Evolutionary conservation across 2,797 vertebrate genomes (phyloP).

Genomic region (Argentina silus): DNA sequence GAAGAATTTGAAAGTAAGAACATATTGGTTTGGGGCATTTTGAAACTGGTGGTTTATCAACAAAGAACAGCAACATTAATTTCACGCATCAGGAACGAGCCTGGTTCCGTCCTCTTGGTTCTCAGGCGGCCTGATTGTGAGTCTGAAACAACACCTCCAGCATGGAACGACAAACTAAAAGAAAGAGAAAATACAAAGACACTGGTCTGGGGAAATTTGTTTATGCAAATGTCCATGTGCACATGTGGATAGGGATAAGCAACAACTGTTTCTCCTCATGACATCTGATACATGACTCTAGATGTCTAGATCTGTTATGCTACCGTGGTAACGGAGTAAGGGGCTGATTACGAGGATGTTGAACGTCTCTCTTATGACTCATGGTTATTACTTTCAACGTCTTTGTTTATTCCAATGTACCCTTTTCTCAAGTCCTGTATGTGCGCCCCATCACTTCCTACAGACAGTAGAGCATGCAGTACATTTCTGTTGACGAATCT

Average conservation of each 20-base stretch:
- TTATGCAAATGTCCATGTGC: constrained; percentile 35
- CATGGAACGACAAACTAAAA: constrained; percentile 26
- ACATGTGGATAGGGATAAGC: constrained; percentile 28
- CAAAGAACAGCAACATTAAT: constrained; percentile 63
- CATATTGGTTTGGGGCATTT: constrained; percentile 50
- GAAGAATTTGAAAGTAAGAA: constrained; percentile 25
- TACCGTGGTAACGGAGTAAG: not conserved
- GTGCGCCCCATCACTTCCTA: too few species aligned
- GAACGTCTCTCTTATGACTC: not conserved
- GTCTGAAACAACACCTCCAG: constrained; percentile 44
- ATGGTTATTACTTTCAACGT: not conserved
- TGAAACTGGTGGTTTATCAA: constrained; percentile 61
- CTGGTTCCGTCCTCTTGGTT: constrained; percentile 30
- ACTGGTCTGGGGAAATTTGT: constrained; percentile 34
- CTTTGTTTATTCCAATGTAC: not conserved
- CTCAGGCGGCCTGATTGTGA: constrained; percentile 23
- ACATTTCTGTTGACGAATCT: too few species aligned
- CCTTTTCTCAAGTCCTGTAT: not conserved
- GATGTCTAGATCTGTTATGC: constrained; percentile 19
- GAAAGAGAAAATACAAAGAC: constrained; percentile 24
- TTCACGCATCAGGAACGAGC: constrained; percentile 56
- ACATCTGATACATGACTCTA: constrained; percentile 14
- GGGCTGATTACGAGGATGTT: not conserved
- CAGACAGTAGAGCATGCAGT: too few species aligned
- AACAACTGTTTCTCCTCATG: constrained; percentile 3